These are phyloP conservation scores for Laterallus jamaicensis DNA, from an alignment of 2,113 vertebrate species.

Conservation along the genomic window DNA sequence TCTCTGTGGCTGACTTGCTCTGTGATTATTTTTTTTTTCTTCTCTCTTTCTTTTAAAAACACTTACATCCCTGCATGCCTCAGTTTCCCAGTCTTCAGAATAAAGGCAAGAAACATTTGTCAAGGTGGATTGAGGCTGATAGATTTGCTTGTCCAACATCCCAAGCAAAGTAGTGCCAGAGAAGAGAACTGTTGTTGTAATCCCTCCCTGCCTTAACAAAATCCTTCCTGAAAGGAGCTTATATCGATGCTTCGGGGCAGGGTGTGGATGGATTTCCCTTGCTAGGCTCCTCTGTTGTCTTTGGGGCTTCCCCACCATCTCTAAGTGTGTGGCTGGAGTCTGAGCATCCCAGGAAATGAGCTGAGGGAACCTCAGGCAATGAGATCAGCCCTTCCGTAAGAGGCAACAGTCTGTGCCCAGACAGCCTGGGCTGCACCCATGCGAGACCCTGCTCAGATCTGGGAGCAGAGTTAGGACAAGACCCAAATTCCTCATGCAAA, in stretches of 20 bases:
- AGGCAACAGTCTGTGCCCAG: accelerated
- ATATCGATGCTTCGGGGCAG: neutral
- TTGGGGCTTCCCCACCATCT: accelerated
- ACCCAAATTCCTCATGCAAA: neutral
- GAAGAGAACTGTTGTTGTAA: neutral
- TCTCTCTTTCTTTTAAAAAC: neutral
- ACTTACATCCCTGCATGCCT: neutral
- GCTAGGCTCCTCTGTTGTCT: neutral
- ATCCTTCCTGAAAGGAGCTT: neutral
- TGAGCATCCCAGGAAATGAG: neutral
- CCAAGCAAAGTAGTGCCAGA: neutral
- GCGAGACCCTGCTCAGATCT: accelerated
- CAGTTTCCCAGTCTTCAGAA: neutral
- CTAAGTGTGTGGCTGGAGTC: neutral
- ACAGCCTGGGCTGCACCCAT: neutral
- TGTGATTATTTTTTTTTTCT: neutral
- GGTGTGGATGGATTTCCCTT: neutral
- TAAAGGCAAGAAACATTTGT: neutral
- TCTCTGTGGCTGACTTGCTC: neutral
- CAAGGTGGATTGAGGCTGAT: neutral
- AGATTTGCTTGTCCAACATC: slow-evolving; percentile 29
- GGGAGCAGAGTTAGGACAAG: neutral
- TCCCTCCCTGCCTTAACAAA: neutral
- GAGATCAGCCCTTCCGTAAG: neutral
- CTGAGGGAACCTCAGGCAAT: neutral